phyloP scores from a whole-genome alignment of 2,888 invertebrate species.

The Sarcophaga rosellei region DNA sequence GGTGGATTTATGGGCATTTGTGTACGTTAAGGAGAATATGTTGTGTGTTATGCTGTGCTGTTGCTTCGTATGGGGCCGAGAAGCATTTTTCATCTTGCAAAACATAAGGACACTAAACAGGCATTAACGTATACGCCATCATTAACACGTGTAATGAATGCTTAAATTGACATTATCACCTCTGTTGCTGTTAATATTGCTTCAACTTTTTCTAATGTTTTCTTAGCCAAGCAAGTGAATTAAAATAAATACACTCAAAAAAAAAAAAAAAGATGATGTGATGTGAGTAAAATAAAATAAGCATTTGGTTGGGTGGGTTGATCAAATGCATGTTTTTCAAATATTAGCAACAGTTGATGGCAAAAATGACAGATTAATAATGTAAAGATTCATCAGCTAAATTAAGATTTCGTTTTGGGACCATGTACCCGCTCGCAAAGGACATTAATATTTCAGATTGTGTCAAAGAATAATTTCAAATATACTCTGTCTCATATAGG shows the following conservation, averaged over 20 bases:
- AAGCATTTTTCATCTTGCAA: not conserved
- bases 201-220: constrained; percentile 20
- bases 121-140: constrained; percentile 32
- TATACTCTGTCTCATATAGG: no score
- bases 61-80: not conserved
- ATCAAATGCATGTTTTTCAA: no score
- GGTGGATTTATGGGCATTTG: no score
- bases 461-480: no score
- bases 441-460: no score
- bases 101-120: constrained; percentile 21
- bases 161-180: constrained; percentile 59
- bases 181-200: constrained; percentile 35
- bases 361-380: no score
- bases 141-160: constrained; percentile 60
- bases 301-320: no score
- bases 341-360: no score
- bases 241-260: not conserved
- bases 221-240: not conserved
- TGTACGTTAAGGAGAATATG: not conserved
- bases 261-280: not conserved
- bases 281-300: no score
- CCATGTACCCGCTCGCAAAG: no score
- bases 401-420: no score
- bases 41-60: not conserved
- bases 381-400: no score